Evolutionary conservation across 2,113 vertebrate species (phyloP).

Genomic region (Heloderma charlesbogerti): DNA sequence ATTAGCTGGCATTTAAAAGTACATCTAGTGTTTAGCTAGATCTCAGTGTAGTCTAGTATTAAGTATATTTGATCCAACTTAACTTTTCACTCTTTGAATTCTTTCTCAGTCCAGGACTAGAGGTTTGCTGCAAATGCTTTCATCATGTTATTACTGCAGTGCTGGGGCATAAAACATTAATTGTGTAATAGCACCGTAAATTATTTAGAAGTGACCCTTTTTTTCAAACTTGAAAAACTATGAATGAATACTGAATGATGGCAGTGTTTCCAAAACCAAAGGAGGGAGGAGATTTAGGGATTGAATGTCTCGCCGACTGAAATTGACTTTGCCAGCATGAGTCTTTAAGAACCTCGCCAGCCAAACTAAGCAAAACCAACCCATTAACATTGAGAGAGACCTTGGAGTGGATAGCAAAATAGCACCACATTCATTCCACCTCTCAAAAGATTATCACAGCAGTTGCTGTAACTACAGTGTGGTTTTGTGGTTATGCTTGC

Average conservation of each 20-base stretch:
- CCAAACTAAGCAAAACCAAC: conserved; percentile 60
- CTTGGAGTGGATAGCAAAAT: conserved; percentile 41
- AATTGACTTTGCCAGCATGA: conserved; percentile 52
- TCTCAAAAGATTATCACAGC: conserved; percentile 65
- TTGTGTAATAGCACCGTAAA: conserved; percentile 29
- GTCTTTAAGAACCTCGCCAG: conserved; percentile 39
- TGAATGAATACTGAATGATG: conserved; percentile 58
- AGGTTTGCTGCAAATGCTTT: conserved; percentile 34
- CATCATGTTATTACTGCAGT: conserved; percentile 32
- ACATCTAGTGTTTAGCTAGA: conserved; percentile 20
- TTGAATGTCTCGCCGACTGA: conserved; percentile 27
- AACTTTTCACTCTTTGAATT: conserved; percentile 46
- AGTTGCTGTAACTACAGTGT: conserved; percentile 53
- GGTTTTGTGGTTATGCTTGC: conserved; percentile 62
- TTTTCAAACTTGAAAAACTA: conserved; percentile 24
- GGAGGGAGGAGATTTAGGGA: conserved; percentile 46
- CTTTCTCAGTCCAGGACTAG: conserved; percentile 27
- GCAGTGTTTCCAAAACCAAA: conserved; percentile 44
- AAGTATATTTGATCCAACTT: conserved; percentile 42
- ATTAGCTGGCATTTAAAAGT: conserved; percentile 51
- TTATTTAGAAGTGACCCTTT: conserved; percentile 15
- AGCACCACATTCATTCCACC: conserved; percentile 48
- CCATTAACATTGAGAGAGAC: conserved; percentile 43
- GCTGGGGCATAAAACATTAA: conserved; percentile 36
- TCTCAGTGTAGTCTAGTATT: conserved; percentile 33